Evolutionary conservation across 2,113 vertebrate species (phyloP).

Genomic region (Urocitellus parryii): DNA sequence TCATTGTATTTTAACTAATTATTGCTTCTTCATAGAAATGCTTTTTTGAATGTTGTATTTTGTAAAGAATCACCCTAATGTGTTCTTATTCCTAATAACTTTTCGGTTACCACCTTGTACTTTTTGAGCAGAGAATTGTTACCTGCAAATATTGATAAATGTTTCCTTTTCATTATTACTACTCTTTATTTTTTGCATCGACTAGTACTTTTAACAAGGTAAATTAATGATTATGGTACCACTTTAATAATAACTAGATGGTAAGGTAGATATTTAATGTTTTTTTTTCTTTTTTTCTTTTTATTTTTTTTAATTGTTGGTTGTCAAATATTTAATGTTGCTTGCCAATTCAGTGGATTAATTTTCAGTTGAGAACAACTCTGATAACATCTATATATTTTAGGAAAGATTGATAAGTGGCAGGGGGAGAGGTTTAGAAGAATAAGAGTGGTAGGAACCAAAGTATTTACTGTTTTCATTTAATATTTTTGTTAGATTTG

Average conservation of each 20-base stretch:
- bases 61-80: too few species aligned
- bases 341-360: neutral
- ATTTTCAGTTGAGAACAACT: neutral
- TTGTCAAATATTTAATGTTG: neutral
- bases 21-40: too few species aligned
- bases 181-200: neutral
- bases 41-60: neutral
- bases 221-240: neutral
- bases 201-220: neutral
- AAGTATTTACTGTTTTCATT: neutral
- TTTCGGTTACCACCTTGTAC: neutral
- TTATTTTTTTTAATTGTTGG: too few species aligned
- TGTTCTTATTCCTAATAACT: neutral
- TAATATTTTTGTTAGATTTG: slow-evolving; percentile 36
- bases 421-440: neutral
- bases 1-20: too few species aligned
- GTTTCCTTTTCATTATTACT: neutral
- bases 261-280: neutral
- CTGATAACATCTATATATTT: neutral
- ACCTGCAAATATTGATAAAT: neutral
- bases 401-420: neutral
- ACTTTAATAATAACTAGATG: slow-evolving; percentile 8
- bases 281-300: too few species aligned
- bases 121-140: neutral
- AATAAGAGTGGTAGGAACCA: neutral